Evolutionary conservation across 2,113 vertebrate genomes (phyloP).

Genomic region (Neopipo cinnamomea): DNA sequence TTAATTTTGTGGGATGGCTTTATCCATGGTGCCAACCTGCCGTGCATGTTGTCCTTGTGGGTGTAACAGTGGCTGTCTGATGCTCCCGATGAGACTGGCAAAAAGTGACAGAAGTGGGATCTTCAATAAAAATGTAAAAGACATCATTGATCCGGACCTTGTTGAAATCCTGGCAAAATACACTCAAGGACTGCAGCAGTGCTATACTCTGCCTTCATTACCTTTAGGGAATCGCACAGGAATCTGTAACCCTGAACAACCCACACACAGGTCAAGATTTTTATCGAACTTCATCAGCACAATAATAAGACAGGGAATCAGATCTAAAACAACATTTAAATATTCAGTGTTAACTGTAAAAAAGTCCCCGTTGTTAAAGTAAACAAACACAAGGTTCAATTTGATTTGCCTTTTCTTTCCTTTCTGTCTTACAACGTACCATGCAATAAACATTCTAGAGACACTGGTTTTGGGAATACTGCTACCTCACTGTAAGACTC

Average conservation of each 20-base stretch:
- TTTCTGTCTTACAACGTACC: background rate
- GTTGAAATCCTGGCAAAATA: background rate
- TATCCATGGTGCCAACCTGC: background rate
- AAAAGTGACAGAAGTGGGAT: background rate
- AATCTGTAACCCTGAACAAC: background rate
- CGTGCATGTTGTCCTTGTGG: background rate
- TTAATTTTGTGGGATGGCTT: background rate
- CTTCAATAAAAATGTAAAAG: background rate
- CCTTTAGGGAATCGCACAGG: background rate
- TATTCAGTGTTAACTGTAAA: background rate
- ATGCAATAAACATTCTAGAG: background rate
- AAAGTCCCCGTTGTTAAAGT: background rate
- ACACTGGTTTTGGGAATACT: slow-evolving; percentile 26
- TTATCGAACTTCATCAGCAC: background rate
- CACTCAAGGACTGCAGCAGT: background rate
- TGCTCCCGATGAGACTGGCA: background rate
- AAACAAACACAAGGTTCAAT: background rate
- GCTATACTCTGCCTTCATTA: background rate
- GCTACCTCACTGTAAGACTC: slow-evolving; percentile 28
- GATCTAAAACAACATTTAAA: background rate
- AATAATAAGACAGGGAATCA: background rate
- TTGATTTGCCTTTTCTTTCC: background rate
- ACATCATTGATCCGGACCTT: background rate
- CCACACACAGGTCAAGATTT: background rate
- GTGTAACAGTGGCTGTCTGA: background rate